Evolutionary conservation across 2,888 invertebrate species (phyloP).

Genomic region (Latrodectus hesperus): DNA sequence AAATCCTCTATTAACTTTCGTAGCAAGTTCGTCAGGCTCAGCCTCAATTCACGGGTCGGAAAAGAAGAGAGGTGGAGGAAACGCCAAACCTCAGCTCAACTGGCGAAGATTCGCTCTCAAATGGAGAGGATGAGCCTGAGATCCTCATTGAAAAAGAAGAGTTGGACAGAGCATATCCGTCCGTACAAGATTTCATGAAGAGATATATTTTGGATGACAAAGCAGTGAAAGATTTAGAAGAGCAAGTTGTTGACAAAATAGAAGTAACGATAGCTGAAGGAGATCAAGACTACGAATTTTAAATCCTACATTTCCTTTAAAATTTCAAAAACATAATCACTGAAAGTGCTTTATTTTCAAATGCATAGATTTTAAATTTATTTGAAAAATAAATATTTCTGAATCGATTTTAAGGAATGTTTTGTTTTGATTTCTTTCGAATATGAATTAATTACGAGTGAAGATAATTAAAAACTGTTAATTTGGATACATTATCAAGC

Average conservation of each 20-base stretch:
- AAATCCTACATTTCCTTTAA: no score
- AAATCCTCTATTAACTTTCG: neutral
- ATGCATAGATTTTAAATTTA: no score
- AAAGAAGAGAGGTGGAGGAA: constrained; percentile 11
- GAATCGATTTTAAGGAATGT: no score
- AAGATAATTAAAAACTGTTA: no score
- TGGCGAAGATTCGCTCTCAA: neutral
- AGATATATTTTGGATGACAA: constrained; percentile 31
- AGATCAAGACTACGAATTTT: constrained; percentile 38
- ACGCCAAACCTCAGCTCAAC: neutral
- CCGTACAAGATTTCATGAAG: constrained; percentile 38
- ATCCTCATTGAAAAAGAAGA: constrained; percentile 21
- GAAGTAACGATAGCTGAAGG: constrained; percentile 41
- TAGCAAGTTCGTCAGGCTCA: constrained; percentile 63
- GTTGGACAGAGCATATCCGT: neutral
- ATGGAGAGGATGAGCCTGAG: constrained; percentile 16
- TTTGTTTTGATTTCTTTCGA: no score
- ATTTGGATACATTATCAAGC: no score
- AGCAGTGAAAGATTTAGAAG: constrained; percentile 35
- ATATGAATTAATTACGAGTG: no score
- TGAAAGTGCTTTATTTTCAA: no score
- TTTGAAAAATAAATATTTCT: no score
- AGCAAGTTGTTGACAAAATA: constrained; percentile 51
- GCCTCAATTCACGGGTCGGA: constrained; percentile 58
- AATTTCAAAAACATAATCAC: no score